Evolutionary conservation across 2,888 invertebrate genomes (phyloP).

Genomic region (Tipula lateralis): DNA sequence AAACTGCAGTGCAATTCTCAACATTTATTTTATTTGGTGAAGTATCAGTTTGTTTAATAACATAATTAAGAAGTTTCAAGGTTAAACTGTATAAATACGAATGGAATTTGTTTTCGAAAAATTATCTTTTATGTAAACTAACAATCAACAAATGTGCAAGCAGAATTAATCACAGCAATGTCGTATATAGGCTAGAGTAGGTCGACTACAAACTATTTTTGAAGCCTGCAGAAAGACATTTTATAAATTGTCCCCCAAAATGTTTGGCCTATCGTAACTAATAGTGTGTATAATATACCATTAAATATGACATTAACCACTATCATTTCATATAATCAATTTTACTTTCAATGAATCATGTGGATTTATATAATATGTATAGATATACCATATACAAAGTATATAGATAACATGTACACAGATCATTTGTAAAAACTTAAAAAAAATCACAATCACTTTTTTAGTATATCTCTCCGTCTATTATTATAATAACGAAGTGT

Average conservation of each 20-base stretch:
- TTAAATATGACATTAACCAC: not conserved
- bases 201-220: too few relatives aligned
- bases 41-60: too few relatives aligned
- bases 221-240: too few relatives aligned
- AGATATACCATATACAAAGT: not conserved
- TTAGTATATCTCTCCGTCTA: not conserved
- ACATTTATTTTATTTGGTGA: too few relatives aligned
- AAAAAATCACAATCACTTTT: constrained; percentile 6
- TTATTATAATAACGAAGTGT: not conserved
- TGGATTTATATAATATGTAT: not conserved
- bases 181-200: too few relatives aligned
- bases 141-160: too few relatives aligned
- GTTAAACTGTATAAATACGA: too few relatives aligned
- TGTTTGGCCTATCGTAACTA: not conserved
- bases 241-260: not conserved
- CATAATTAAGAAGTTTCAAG: too few relatives aligned
- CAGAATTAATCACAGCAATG: too few relatives aligned
- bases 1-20: too few relatives aligned
- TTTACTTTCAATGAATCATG: constrained; percentile 15
- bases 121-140: too few relatives aligned
- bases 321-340: not conserved
- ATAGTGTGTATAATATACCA: not conserved
- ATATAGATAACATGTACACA: constrained; percentile 5
- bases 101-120: too few relatives aligned
- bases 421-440: not conserved